Evolutionary conservation across 2,113 vertebrate species (phyloP).

Genomic region (Hypanus sabinus): DNA sequence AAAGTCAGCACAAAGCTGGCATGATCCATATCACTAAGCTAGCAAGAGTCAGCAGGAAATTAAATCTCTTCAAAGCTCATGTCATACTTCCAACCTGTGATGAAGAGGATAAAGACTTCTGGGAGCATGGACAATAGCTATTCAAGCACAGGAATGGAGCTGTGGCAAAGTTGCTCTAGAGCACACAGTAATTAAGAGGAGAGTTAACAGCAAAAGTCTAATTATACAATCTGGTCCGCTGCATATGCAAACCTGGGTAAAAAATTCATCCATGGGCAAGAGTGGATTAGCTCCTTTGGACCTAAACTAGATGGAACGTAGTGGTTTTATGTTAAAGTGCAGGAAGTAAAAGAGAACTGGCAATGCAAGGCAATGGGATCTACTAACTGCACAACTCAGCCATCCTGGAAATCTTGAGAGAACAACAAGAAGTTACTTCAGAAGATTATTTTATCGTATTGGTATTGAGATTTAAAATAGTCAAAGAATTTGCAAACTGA

Average conservation of each 20-base stretch:
- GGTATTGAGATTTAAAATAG: background rate
- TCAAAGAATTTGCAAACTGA: background rate
- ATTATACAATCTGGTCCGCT: too few relatives aligned
- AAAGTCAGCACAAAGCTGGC: background rate
- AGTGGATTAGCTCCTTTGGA: too few relatives aligned
- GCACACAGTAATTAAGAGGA: background rate
- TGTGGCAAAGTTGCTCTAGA: background rate
- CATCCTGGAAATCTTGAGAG: background rate
- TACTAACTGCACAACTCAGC: too few relatives aligned
- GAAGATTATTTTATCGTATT: background rate
- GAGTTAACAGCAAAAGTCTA: background rate
- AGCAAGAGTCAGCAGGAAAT: background rate
- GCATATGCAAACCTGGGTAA: too few relatives aligned
- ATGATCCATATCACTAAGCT: background rate
- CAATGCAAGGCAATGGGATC: too few relatives aligned
- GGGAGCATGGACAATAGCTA: background rate
- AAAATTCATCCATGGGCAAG: too few relatives aligned
- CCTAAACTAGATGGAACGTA: too few relatives aligned
- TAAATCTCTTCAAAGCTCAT: background rate
- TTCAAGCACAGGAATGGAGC: background rate
- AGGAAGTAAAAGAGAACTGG: too few relatives aligned
- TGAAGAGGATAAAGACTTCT: background rate
- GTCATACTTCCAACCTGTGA: background rate
- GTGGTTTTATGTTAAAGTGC: too few relatives aligned
- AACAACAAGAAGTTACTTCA: conserved; percentile 18